Evolutionary conservation across 1,140 invertebrate species (phyloP).

Genomic region (Cyphomyrmex costatus): DNA sequence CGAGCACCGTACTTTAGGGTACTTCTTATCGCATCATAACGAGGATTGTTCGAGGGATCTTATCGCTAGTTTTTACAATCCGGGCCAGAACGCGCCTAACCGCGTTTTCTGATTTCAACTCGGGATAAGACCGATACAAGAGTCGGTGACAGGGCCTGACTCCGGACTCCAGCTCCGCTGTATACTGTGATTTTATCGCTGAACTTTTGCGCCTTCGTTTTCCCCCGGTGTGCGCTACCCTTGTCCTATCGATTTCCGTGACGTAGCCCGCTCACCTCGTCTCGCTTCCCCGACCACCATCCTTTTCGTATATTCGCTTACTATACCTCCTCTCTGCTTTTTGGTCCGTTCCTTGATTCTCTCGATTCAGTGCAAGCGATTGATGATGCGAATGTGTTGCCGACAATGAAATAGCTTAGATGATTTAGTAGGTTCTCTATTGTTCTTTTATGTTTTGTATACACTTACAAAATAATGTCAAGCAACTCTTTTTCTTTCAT

Average conservation of each 20-base stretch:
- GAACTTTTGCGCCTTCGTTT: slow-evolving; percentile 75
- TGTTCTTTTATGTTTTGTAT: background rate
- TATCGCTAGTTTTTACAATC: slow-evolving; percentile 72
- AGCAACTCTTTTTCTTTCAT: background rate
- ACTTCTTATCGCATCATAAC: slow-evolving; percentile 64
- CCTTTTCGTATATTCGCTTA: background rate
- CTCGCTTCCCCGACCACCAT: background rate
- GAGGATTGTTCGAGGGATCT: slow-evolving; percentile 65
- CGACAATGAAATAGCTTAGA: background rate
- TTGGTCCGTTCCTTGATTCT: background rate
- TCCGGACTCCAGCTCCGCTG: background rate
- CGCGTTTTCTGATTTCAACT: slow-evolving; percentile 70
- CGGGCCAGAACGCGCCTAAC: slow-evolving; percentile 36
- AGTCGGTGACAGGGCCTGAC: background rate
- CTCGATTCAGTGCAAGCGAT: background rate
- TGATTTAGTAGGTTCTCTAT: background rate
- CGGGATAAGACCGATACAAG: slow-evolving; percentile 60
- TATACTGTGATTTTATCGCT: slow-evolving; percentile 66
- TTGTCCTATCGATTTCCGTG: slow-evolving; percentile 73
- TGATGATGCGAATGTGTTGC: background rate
- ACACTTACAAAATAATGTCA: background rate
- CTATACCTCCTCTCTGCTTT: background rate
- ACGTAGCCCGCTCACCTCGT: slow-evolving; percentile 29
- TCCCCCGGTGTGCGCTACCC: slow-evolving; percentile 60
- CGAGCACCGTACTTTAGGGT: slow-evolving; percentile 4